Base-by-base conservation (phyloP, 2,113 vertebrate species). In the Chaetodon trifascialis region DNA sequence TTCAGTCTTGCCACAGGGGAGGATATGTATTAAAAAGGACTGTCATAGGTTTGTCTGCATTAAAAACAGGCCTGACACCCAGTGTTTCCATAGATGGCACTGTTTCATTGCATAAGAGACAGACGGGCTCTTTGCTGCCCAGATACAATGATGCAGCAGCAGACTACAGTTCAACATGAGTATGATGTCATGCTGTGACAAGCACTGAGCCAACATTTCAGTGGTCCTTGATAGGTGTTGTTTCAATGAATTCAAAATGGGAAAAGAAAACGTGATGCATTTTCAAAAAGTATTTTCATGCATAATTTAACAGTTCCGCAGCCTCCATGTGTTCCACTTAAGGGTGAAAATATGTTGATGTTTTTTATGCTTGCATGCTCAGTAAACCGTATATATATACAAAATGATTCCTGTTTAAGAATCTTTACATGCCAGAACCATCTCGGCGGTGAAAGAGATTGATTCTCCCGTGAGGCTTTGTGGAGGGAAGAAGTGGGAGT, bases 1-100 rank as follows among this genome's bases (percentile, higher is more conserved):
- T 36, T 44, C 25, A 36, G 49, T 52, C 25, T 51, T 17, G 66
- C 21, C 34, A 55, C 2, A n/a, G 11, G 58, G 44, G 58, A 21
- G 8, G 19, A 49, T 16, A 34, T 46, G 59, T 51, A 34, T 30
- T 30, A 46, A 66, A 55, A 47, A 8, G 11, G 17, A 30, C 30
- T 30, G 21, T 51, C 23, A 11, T 15, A 34, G 36, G 56, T 76
- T 36, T 40, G 1, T 44, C 40, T 80, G 19, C 30, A 58, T 63
- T 55, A 11, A 69, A 76, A 10, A 3, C 23, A 34, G 36, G 54
- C 16, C 65, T 56, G 25, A n/a, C 59, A 16, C 70, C 73, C 6
- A 14, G 4, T 55, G 0, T 83, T 40, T 82, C 92, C 77, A 82
- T 91, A 93, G 94, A 90, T 91, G 94, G 94, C 90, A 84, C 87